These are phyloP conservation scores for Furcula furcula DNA, from an alignment of 2,888 invertebrate genomes.

Conservation along the genomic window DNA sequence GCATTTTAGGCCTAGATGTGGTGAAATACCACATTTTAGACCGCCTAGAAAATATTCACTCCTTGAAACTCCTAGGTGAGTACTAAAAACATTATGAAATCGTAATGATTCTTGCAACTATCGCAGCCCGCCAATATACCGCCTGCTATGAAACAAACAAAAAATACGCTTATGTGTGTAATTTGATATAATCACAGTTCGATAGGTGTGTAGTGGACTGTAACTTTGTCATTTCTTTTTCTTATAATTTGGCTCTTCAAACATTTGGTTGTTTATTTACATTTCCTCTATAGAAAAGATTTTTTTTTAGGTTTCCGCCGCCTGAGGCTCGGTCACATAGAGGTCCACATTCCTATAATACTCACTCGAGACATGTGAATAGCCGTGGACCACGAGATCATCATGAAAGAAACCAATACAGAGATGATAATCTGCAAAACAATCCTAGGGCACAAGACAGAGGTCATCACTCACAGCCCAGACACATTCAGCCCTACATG, in stretches of 20 bases:
- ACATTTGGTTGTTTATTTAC: too few relatives aligned
- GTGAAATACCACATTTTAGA: constrained; percentile 55
- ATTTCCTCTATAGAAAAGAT: too few relatives aligned
- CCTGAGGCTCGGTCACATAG: constrained; percentile 38
- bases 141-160: constrained; percentile 9
- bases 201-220: neutral
- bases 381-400: constrained; percentile 32
- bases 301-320: constrained; percentile 56
- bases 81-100: constrained; percentile 3
- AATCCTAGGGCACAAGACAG: constrained; percentile 41
- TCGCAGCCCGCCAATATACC: constrained; percentile 48
- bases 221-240: neutral
- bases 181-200: neutral
- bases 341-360: constrained; percentile 32
- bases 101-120: constrained; percentile 12
- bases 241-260: too few relatives aligned
- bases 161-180: constrained; percentile 1
- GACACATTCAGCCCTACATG: constrained; percentile 29
- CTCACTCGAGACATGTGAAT: constrained; percentile 28
- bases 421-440: constrained; percentile 30
- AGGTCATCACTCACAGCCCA: constrained; percentile 31
- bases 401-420: constrained; percentile 47
- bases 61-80: constrained; percentile 52
- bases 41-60: constrained; percentile 44
- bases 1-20: constrained; percentile 63